Evolutionary conservation across 2,797 vertebrate species (phyloP), one percentile per base, ranked within the genome.

Genomic region (Poeciliopsis turneri): DNA sequence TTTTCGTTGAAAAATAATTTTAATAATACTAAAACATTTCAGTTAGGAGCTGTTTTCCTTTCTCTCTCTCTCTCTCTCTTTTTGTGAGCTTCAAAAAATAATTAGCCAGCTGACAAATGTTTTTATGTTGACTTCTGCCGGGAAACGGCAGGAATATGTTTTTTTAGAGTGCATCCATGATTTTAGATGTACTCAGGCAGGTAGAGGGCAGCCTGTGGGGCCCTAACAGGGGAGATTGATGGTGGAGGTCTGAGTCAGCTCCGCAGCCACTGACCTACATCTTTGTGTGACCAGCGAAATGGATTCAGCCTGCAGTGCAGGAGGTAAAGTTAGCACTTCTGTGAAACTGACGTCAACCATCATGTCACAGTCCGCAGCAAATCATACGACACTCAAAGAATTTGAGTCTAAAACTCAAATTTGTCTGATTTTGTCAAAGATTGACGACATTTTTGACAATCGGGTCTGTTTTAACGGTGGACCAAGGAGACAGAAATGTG

Each of bases 181-280:
- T 33, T 49, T 80, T 57, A 57, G 64, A 83, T 76, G 69, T 15
- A 45, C 73, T 55, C 46, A 4, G 36, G 74, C 23, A 51, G 45
- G 73, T 72, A 70, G 16, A 43, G 39, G 8, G 1, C 10, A 72
- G 66, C 25, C 18, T 18, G 2, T 0, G 3, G 71, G 73, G 43
- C 75, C 66, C 8, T 7, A 76, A 59, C 55, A 12, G 0, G 1
- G 12, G 55, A 30, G 41, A 80, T 76, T 53, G 59, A 33, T 30
- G 43, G 23, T 72, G 33, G 61, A 45, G 68, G 82, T 76, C 66
- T 74, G 20, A 75, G 64, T 57, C 72, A 30, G 25, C 46, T 64
- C 78, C 46, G 3, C 18, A 28, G 30, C 16, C 57, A 33, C 28
- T 64, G 33, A 66, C 61, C 61, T 66, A 20, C 30, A 39, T 66